Conservation (phyloP, 2,888 invertebrate species). For the Heptascelio sp. region DNA sequence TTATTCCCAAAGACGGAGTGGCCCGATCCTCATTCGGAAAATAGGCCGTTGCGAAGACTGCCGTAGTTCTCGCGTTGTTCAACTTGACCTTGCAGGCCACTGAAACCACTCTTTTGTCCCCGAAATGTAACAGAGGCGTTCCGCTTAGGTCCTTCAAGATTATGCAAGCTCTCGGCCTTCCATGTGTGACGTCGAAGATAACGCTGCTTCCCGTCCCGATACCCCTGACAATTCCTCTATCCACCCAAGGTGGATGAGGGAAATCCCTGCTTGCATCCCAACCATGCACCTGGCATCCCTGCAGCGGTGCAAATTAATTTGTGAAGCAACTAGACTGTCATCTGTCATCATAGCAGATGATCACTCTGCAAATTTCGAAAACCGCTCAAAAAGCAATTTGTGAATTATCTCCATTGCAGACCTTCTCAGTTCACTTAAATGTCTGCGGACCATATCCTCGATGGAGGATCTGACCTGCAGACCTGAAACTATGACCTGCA, state of each 20-base stretch:
- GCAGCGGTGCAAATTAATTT: constrained; percentile 48
- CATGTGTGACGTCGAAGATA: not conserved
- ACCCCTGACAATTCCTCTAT: not conserved
- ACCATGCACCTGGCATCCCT: constrained; percentile 36
- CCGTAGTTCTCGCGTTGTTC: not conserved
- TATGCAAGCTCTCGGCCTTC: not conserved
- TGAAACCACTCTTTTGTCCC: not conserved
- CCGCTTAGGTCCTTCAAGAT: constrained; percentile 12
- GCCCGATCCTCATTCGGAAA: not conserved
- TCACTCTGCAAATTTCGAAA: not conserved
- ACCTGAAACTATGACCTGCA: no score
- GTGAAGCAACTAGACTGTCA: not conserved
- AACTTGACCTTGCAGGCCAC: not conserved
- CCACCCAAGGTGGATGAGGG: constrained; percentile 13
- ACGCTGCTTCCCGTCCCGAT: not conserved
- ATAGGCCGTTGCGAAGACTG: constrained; percentile 11
- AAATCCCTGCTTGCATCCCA: constrained; percentile 21
- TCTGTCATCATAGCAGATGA: not conserved
- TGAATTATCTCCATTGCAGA: not conserved
- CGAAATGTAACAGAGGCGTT: not conserved
- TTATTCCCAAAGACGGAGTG: not conserved
- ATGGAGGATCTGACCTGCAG: no score
- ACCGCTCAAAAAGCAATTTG: not conserved
- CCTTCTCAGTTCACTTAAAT: not conserved
- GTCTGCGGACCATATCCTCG: not conserved